Base-by-base conservation (phyloP, 1,140 invertebrate species). In the Apolygus lucorum region DNA sequence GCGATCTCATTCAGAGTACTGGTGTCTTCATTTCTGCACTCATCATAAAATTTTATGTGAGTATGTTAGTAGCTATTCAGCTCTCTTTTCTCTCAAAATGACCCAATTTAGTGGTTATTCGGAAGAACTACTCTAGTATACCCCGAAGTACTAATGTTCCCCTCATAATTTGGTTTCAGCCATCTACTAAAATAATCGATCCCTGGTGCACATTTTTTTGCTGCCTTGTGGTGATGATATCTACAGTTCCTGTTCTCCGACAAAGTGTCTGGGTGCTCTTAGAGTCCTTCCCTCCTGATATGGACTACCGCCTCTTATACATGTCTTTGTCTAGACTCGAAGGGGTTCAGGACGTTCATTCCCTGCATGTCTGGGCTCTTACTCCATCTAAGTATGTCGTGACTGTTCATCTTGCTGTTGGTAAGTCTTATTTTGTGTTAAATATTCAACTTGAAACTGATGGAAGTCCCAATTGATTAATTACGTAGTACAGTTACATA, bases 161-260 rank as follows among this genome's bases (percentile, higher is more conserved):
- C 8, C 8, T 49, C 34, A 17, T 49, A 49, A 49, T 49, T 49
- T 49, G 8, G 34, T 76, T 81, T 11, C 82, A 90, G 87, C 90
- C 89, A 2, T 78, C 83, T 73, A 89, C 84, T 69, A 88, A 91
- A 77, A 80, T 93, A 63, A 90, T 88, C 52, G 93, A 96, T 82
- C 92, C 93, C 11, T 86, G 95, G 73, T 95, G 93, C 82, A 95
- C 93, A 52, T 86, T 95, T 73, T 75, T 94, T 54, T 96, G 95
- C 83, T 92, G 91, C 24, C 78, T 91, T 14, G 82, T 96, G 72
- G 92, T 95, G 27, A 82, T 96, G 71, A 80, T 86, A 74, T 93
- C 92, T 24, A 94, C 92, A 0, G 78, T 89, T 67, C 82, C 82
- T 65, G 87, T 95, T 25, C 82, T 93, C 28, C 80, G 82, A 29